Evolutionary conservation across 1,140 invertebrate species (phyloP).

Genomic region (Anoplophora glabripennis): DNA sequence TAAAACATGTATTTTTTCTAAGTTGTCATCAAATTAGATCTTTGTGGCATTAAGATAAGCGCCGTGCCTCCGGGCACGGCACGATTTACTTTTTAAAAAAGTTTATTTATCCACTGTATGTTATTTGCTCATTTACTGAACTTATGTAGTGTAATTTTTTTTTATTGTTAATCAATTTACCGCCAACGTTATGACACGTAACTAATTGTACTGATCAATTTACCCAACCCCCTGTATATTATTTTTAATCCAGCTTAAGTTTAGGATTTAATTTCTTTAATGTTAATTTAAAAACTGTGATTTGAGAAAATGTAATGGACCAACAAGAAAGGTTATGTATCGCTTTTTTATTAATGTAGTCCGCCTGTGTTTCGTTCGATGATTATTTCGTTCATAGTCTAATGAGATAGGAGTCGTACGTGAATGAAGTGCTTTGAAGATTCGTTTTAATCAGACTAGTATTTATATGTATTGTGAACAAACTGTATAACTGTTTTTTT

Average conservation of each 20-base stretch:
- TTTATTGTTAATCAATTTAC: slow-evolving; percentile 14
- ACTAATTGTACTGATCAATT: slow-evolving; percentile 20
- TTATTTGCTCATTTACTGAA: too few relatives aligned
- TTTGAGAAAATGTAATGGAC: slow-evolving; percentile 16
- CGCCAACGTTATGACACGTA: slow-evolving; percentile 1
- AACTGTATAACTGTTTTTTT: slow-evolving; percentile 4
- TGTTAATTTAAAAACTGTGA: slow-evolving; percentile 14
- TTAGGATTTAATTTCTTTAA: slow-evolving; percentile 14
- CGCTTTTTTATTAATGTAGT: slow-evolving; percentile 12
- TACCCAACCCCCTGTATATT: slow-evolving; percentile 13
- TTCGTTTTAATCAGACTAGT: too few relatives aligned
- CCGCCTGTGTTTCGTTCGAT: slow-evolving; percentile 9
- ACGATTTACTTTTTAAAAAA: too few relatives aligned
- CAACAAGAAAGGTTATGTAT: slow-evolving; percentile 3
- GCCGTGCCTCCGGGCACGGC: too few relatives aligned
- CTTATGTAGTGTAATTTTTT: not conserved
- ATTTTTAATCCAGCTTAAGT: slow-evolving; percentile 14
- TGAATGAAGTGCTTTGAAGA: too few relatives aligned
- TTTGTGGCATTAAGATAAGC: too few relatives aligned
- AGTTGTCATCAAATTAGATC: too few relatives aligned
- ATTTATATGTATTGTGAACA: too few relatives aligned
- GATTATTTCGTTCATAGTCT: not conserved
- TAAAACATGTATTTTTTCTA: slow-evolving; percentile 1
- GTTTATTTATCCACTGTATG: too few relatives aligned
- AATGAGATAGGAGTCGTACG: too few relatives aligned